phyloP scores from a whole-genome alignment of 1,140 invertebrate species.

The Microplitis demolitor region DNA sequence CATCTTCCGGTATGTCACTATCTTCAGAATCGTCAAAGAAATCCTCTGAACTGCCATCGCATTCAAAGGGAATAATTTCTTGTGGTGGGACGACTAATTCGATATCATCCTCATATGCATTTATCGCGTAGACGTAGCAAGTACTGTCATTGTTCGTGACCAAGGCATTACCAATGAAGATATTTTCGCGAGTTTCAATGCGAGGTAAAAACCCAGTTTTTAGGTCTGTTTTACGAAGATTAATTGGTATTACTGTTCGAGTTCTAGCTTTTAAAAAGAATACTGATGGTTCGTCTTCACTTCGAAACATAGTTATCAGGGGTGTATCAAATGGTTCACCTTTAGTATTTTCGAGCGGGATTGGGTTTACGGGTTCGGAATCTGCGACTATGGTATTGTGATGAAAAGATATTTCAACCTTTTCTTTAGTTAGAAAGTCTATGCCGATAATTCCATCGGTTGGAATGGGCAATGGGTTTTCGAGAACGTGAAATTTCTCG shows the following conservation, averaged over 20 bases:
- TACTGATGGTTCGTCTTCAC: too few relatives aligned
- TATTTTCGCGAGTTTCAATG: not conserved
- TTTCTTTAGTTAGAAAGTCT: slow-evolving; percentile 1
- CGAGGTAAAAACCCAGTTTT: not conserved
- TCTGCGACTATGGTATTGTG: not conserved
- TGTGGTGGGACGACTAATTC: not conserved
- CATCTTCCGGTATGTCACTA: not conserved
- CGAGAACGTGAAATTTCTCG: not conserved
- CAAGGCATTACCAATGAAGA: not conserved
- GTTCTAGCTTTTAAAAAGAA: too few relatives aligned
- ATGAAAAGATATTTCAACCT: slow-evolving; percentile 12
- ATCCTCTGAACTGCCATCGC: not conserved
- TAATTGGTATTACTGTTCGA: not conserved
- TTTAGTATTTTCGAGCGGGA: not conserved
- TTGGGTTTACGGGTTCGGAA: not conserved
- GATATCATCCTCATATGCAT: not conserved
- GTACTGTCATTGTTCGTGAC: not conserved
- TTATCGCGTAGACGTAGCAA: too few relatives aligned
- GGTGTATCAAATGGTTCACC: too few relatives aligned
- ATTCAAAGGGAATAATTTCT: slow-evolving; percentile 5
- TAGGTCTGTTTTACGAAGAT: not conserved
- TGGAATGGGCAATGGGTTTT: not conserved
- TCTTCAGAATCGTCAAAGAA: not conserved
- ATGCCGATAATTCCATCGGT: not conserved
- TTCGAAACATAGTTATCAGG: too few relatives aligned